Evolutionary conservation across 1,140 invertebrate genomes (phyloP), one percentile per base, ranked within the genome.

Genomic region (Ptiloglossa arizonensis): DNA sequence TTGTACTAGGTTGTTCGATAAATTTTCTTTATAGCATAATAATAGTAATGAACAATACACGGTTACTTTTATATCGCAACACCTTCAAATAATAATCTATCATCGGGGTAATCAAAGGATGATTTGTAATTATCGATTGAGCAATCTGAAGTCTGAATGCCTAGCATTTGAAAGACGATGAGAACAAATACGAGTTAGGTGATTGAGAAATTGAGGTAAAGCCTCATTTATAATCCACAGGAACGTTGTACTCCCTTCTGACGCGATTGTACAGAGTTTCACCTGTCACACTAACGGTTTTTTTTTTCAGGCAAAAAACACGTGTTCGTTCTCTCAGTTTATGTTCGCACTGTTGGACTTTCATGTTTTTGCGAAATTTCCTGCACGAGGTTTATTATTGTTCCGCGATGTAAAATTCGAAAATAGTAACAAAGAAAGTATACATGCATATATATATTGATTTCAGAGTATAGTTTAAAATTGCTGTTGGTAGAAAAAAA

Each of bases 181-280:
- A 46, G 38, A 19, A 46, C 32, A 32, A 73, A 73, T 44, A 38
- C 44, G 29, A 63, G 60, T 79, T 66, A 72, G 52, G 56, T 5
- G 29, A 24, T 32, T 19, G 73, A 76, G 81, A 83, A 73, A 77
- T 56, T 56, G 69, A 64, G 38, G 59, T 46, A 59, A 56, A 60
- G 62, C 56, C 52, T 79, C 64, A 79, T 83, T 83, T 83, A 83
- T 83, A 85, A 85, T 82, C 74, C 60, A 80, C 74, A 48, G 57
- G 79, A 70, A 79, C 72, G 67, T 80, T 76, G 63, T 48, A 24
- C 46, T 80, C 29, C 59, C 27, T 54, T 50, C 6, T 46, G 70
- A 57, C 41, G 54, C 66, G 73, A 71, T 80, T 73, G 66, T 73
- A 74, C 56, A 24, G 50, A 70, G 70, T 82, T 83, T 83, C 69